Evolutionary conservation across 2,113 vertebrate species (phyloP).

Genomic region (Apodemus speciosus): DNA sequence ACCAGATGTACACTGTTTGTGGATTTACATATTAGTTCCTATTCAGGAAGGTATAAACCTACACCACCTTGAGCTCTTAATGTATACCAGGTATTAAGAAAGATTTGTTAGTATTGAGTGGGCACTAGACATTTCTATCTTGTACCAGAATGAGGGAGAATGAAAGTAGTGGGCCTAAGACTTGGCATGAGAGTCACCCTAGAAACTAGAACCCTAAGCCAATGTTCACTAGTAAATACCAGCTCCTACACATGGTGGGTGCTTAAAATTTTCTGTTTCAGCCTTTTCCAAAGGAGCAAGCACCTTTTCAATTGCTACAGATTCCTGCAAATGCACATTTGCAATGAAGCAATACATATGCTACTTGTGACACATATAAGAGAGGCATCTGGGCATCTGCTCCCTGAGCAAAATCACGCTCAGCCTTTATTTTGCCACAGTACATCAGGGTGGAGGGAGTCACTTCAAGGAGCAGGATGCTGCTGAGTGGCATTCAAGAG

Average conservation of each 20-base stretch:
- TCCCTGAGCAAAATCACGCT: constrained; percentile 27
- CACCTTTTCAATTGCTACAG: not conserved
- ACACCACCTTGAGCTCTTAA: not conserved
- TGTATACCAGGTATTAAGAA: not conserved
- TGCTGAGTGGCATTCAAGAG: constrained; percentile 51
- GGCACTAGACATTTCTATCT: not conserved
- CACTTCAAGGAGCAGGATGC: not conserved
- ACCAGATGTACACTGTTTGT: not conserved
- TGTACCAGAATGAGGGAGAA: not conserved
- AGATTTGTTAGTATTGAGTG: not conserved
- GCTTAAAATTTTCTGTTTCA: not conserved
- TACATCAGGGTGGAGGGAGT: not conserved
- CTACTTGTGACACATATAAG: not conserved
- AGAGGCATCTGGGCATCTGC: constrained; percentile 30
- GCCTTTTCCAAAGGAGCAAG: not conserved
- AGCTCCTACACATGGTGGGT: not conserved
- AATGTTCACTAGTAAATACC: not conserved
- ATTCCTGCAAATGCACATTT: not conserved
- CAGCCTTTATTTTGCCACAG: not conserved
- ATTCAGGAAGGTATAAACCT: not conserved
- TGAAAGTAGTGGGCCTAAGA: not conserved
- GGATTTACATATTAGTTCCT: not conserved
- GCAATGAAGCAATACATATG: not conserved
- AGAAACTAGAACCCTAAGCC: not conserved
- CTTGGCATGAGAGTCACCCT: not conserved